Evolutionary conservation across 2,888 invertebrate species (phyloP), one percentile per base, ranked within the genome.

Genomic region (Eugnorisma glareosa): DNA sequence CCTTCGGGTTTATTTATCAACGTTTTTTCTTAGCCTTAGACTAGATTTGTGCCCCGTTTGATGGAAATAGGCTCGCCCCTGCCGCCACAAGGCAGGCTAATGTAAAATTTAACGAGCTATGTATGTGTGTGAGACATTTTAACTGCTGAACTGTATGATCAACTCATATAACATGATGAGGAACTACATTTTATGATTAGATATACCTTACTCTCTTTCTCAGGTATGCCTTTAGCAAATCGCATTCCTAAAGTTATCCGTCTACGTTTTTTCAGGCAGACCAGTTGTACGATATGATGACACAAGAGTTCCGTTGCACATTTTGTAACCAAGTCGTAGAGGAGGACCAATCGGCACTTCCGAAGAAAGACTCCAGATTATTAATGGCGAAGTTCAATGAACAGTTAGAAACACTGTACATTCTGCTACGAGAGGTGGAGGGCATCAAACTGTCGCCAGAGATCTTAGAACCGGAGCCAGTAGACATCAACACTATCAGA

Each of bases 401-500:
- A 93, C 99, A 99, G 93, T 96, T 99, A 83, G 99, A 99, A 93
- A 98, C 99, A 0, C 96, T 99, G n/a, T 99, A 98, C 94, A 98
- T 98, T 89, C 95, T 99, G 45, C 95, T 99, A 70, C 97, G 98
- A 91, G 98, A 99, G 94, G 99, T 99, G 5, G 99, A 99, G 94
- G 99, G 99, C 86, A 98, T 99, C 68, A 99, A 98, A 96, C 95
- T 99, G 85, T 98, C 99, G 15, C 99, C 99, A 18, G 99, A 99
- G 95, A 98, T 99, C 90, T 96, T 99, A 82, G 99, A 99, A 94
- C 99, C 99, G 0, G 99, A 99, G 95, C 99, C 99, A 31, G 98
- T 98, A 0, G 98, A 98, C 92, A 98, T 98, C 75, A 98, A 98
- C 91, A 98, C 98, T 15, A 98, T 99, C 89, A 96, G 98, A 97